Evolutionary conservation across 30 jellyfish, hydroid and myxozoan species (phyloP).

Genomic region (Cassiopea xamachana): DNA sequence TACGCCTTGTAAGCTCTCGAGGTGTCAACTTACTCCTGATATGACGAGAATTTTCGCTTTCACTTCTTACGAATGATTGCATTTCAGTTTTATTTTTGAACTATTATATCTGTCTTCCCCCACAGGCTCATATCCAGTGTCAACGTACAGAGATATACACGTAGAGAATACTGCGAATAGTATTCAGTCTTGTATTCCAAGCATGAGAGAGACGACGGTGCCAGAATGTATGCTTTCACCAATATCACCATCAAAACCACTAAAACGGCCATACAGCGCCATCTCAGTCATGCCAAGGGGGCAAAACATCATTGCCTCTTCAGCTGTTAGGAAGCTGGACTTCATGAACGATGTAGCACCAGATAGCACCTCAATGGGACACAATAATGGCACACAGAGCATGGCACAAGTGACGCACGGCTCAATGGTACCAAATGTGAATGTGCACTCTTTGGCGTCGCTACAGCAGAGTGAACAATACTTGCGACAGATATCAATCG

Average conservation of each 20-base stretch:
- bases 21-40: background rate
- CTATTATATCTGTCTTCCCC: background rate
- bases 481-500: constrained; percentile 57
- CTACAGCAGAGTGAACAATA: constrained; percentile 66
- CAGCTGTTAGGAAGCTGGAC: constrained; percentile 62
- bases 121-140: constrained; percentile 43
- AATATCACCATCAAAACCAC: constrained; percentile 73
- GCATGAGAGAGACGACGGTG: constrained; percentile 51
- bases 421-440: constrained; percentile 12
- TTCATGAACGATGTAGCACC: constrained; percentile 40
- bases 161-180: constrained; percentile 16
- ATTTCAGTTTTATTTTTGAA: constrained; percentile 9
- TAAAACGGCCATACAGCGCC: constrained; percentile 70
- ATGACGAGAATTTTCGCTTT: background rate
- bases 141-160: constrained; percentile 54
- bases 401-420: constrained; percentile 40
- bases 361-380: constrained; percentile 16
- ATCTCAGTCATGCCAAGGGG: constrained; percentile 48
- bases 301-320: constrained; percentile 30
- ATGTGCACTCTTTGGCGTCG: constrained; percentile 37
- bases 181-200: constrained; percentile 36
- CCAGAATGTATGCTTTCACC: constrained; percentile 86
- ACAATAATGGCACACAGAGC: constrained; percentile 38
- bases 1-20: background rate
- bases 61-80: background rate